Conservation (phyloP, 2,113 vertebrate species). For the Danio rerio region GRCz12tu NC_133182.1:26156501-26157000, state of each 20-base stretch:
- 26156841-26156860: no score
- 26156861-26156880: no score
- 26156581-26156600: no score
- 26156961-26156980: neutral
- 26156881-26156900: no score
- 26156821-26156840: no score
- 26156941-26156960: neutral
- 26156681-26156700: neutral
- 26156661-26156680: neutral
- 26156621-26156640: neutral
- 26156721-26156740: no score
- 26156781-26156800: no score
- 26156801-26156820: no score
- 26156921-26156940: neutral
- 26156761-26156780: no score
- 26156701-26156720: no score
- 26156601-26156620: neutral
- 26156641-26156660: neutral
- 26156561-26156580: neutral
- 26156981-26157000: conserved; percentile 47
- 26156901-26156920: no score
- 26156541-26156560: neutral
- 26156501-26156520: neutral
- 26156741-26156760: no score
- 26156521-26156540: neutral